phyloP scores from a whole-genome alignment of 2,888 invertebrate species.

The Orthosia gothica region DNA sequence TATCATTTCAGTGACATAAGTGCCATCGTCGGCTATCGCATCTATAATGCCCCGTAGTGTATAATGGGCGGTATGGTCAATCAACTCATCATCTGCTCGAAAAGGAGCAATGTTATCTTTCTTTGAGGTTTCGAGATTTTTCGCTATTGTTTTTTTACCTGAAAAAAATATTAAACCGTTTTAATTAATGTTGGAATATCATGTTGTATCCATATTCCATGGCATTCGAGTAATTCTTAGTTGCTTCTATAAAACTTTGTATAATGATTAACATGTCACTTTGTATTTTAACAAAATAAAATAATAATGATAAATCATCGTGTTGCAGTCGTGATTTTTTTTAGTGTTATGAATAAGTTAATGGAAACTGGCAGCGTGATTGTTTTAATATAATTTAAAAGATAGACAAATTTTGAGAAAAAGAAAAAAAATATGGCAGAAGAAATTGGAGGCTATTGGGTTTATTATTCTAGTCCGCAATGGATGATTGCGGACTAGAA shows the following conservation, averaged over 20 bases:
- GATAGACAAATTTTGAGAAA: too few species aligned
- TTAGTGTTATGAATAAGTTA: neutral
- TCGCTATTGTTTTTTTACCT: constrained; percentile 19
- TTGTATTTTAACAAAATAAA: too few species aligned
- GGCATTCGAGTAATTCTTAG: neutral
- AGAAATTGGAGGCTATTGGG: neutral
- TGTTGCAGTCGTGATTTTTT: neutral
- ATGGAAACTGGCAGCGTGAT: neutral
- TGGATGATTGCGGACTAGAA: too few species aligned
- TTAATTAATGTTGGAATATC: neutral
- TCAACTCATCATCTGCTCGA: neutral
- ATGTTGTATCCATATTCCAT: neutral
- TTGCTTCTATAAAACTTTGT: neutral
- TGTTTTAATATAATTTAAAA: too few species aligned
- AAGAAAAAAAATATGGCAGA: too few species aligned
- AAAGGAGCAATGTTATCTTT: neutral
- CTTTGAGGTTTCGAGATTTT: constrained; percentile 1
- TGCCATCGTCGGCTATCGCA: constrained; percentile 5
- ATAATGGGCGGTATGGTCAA: constrained; percentile 22
- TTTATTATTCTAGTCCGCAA: too few species aligned
- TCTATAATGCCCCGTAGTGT: constrained; percentile 4
- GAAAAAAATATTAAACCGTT: constrained; percentile 12
- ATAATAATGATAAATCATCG: too few species aligned
- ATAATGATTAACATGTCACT: neutral
- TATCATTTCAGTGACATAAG: constrained; percentile 7